Percentiles rank a stretch among this genome's conserved stretches.
Conservation (phyloP, 2,113 vertebrate species). For the Corythoichthys intestinalis region DNA sequence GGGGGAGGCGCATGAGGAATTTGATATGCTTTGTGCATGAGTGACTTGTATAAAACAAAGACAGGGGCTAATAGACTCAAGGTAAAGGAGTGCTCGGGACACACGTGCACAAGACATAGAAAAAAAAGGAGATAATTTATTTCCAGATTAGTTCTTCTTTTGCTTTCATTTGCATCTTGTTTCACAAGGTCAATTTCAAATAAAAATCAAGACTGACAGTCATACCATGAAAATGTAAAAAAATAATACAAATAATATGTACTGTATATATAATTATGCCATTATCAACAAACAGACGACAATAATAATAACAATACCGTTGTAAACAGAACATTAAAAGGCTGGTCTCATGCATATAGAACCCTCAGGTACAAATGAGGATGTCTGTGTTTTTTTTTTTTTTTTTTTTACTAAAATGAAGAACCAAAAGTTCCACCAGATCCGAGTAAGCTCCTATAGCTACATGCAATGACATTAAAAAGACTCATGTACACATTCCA, state of each 20-base stretch:
- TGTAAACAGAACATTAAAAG: slow-evolving; percentile 73
- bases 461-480: slow-evolving; percentile 80
- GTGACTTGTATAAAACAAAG: slow-evolving; percentile 70
- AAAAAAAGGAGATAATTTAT: slow-evolving; percentile 78
- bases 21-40: slow-evolving; percentile 71
- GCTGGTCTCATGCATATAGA: slow-evolving; percentile 76
- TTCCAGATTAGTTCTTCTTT: slow-evolving; percentile 72
- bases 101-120: slow-evolving; percentile 38
- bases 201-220: slow-evolving; percentile 65
- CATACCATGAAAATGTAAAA: slow-evolving; percentile 83
- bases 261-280: slow-evolving; percentile 80
- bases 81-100: slow-evolving; percentile 24
- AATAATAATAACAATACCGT: slow-evolving; percentile 75
- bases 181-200: slow-evolving; percentile 74
- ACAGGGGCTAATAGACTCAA: slow-evolving; percentile 39
- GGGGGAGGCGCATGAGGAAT: slow-evolving; percentile 52
- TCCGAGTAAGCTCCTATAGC: slow-evolving; percentile 75
- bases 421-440: slow-evolving; percentile 72
- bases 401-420: slow-evolving; percentile 67
- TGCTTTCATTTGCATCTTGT: slow-evolving; percentile 71
- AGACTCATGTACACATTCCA: slow-evolving; percentile 71
- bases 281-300: slow-evolving; percentile 79
- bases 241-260: slow-evolving; percentile 83
- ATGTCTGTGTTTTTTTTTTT: slow-evolving; percentile 12
- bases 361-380: slow-evolving; percentile 67